Evolutionary conservation across 2,888 invertebrate species (phyloP), one percentile per base, ranked within the genome.

Genomic region (Tiliacea aurago): DNA sequence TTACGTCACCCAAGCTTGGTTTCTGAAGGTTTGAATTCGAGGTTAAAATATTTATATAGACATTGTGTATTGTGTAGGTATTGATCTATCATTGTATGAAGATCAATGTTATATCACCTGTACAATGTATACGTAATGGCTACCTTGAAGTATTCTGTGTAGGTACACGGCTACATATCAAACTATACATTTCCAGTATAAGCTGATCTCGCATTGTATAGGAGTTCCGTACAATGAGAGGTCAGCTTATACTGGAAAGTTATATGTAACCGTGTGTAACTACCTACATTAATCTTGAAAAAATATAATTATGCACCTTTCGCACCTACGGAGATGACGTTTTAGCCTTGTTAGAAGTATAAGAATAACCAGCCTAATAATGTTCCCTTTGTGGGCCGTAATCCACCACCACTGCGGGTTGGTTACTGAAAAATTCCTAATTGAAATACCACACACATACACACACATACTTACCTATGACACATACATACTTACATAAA

Each of bases 21-120:
- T 56, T 63, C 53, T 75, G 90, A 91, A 93, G 93, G 92, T 87
- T 89, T 79, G 47, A 61, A 86, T 88, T 84, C 88, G 93, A 94
- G 94, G 94, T 79, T 66, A 59, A 18, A 66, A 59, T 84, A 59
- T 73, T 84, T 80, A 75, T 72, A 66, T 70, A 76, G 67, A 73
- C 61, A 76, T 78, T 83, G 70, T 80, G 59, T 56, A 80, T 83
- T 84, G 72, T 77, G 59, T 71, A 73, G 33, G 33, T 37, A 37
- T 43, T 68, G 49, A 58, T 70, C 15, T 45, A 11, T 49, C 43
- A 62, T 69, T 73, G 66, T 80, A 33, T 75, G 61, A 75, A 71
- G 43, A 70, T 68, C 73, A 84, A 65, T 84, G 64, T 59, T 80
- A 47, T 33, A 65, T 33, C 45, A 37, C 2, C 43, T 56, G 63